Percentiles rank a stretch among this genome's conserved stretches.
These are phyloP conservation scores for Megathymus violae DNA, from an alignment of 1,140 invertebrate genomes.

Conservation along the genomic window DNA sequence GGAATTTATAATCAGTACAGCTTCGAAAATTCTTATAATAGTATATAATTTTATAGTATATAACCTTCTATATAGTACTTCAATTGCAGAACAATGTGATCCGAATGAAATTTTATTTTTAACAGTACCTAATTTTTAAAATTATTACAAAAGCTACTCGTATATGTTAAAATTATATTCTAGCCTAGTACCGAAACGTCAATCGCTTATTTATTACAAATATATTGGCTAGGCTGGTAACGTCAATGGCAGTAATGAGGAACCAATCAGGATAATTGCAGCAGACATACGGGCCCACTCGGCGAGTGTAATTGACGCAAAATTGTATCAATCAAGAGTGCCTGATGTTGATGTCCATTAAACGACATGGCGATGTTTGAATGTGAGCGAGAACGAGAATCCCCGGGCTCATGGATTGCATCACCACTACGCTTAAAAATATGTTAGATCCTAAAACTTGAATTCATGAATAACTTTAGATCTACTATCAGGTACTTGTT, in stretches of 20 bases:
- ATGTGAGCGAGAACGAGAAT: conserved; percentile 25
- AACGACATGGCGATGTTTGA: conserved; percentile 37
- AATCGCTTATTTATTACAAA: conserved; percentile 53
- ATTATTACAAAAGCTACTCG: too few species aligned
- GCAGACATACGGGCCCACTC: conserved; percentile 53
- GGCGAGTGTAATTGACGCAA: conserved; percentile 73
- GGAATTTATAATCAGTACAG: too few species aligned
- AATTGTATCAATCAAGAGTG: conserved; percentile 77
- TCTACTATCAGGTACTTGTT: too few species aligned
- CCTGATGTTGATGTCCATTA: conserved; percentile 43
- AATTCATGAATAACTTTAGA: too few species aligned
- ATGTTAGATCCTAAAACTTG: too few species aligned
- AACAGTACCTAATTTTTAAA: too few species aligned
- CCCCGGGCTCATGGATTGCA: conserved; percentile 1
- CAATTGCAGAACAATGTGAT: too few species aligned
- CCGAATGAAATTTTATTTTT: too few species aligned
- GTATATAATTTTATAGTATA: too few species aligned
- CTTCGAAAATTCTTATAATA: too few species aligned
- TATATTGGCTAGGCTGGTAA: conserved; percentile 44
- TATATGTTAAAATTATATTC: conserved; percentile 15
- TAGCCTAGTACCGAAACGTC: conserved; percentile 33
- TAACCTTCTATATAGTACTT: too few species aligned
- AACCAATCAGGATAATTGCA: conserved; percentile 79
- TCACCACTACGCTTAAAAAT: too few species aligned
- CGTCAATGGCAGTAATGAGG: conserved; percentile 67